Evolutionary conservation across 2,113 vertebrate species (phyloP).

Genomic region (human (Homo sapiens)): GRCh38 chr2:192580501-192581000

Average conservation of each 20-base stretch:
- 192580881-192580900: not conserved
- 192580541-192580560: not conserved
- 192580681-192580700: not conserved
- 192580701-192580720: not conserved
- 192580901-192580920: not conserved
- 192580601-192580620: accelerated
- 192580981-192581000: not conserved
- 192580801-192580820: not conserved
- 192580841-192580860: not conserved
- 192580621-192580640: not conserved
- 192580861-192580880: not conserved
- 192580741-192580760: not conserved
- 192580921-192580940: not conserved
- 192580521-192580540: not conserved
- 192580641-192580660: not conserved
- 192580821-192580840: not conserved
- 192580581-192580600: not conserved
- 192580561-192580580: not conserved
- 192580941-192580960: not conserved
- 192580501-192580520: not conserved
- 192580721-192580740: too few species aligned
- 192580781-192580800: not conserved
- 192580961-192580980: not conserved
- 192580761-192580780: not conserved
- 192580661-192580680: not conserved